Evolutionary conservation across 2,797 vertebrate species (phyloP).

Genomic region (Malacoctenus gilli): DNA sequence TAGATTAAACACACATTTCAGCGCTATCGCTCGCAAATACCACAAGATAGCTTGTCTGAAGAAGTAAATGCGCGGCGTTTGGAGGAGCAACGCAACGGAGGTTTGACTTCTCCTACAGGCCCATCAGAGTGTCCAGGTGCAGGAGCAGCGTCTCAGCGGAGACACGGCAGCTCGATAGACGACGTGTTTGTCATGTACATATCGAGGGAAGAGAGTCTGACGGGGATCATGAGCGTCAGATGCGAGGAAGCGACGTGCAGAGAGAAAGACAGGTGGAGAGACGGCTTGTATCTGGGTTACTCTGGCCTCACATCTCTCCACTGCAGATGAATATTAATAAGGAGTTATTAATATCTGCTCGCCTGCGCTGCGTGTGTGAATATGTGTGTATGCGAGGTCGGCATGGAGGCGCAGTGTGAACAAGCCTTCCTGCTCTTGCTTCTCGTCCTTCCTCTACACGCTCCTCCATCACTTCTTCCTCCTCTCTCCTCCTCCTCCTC

Average conservation of each 20-base stretch:
- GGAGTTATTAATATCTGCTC: slow-evolving; percentile 81
- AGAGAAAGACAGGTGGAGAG: slow-evolving; percentile 65
- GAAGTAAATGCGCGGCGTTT: too few relatives aligned
- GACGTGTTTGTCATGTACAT: slow-evolving; percentile 13
- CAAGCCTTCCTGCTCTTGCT: slow-evolving; percentile 43
- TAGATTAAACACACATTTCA: too few relatives aligned
- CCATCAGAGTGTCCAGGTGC: too few relatives aligned
- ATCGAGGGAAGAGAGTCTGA: slow-evolving; percentile 7
- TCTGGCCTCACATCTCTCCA: slow-evolving; percentile 74
- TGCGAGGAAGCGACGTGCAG: slow-evolving; percentile 17
- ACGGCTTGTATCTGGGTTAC: slow-evolving; percentile 76
- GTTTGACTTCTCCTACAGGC: too few relatives aligned
- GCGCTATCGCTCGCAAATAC: too few relatives aligned
- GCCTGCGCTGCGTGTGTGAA: slow-evolving; percentile 58
- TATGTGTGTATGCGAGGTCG: slow-evolving; percentile 53
- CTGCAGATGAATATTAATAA: slow-evolving; percentile 82
- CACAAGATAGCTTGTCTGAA: too few relatives aligned
- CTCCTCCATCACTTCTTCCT: slow-evolving; percentile 27
- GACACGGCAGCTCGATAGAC: slow-evolving; percentile 16
- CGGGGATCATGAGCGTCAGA: slow-evolving; percentile 27
- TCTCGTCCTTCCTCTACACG: slow-evolving; percentile 43
- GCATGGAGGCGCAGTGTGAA: slow-evolving; percentile 59
- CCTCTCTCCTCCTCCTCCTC: slow-evolving; percentile 29
- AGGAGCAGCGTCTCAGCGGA: too few relatives aligned
- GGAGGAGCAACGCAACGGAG: too few relatives aligned